Conservation (phyloP, 2,113 vertebrate genomes). For the Gnathonemus longibarbis region DNA sequence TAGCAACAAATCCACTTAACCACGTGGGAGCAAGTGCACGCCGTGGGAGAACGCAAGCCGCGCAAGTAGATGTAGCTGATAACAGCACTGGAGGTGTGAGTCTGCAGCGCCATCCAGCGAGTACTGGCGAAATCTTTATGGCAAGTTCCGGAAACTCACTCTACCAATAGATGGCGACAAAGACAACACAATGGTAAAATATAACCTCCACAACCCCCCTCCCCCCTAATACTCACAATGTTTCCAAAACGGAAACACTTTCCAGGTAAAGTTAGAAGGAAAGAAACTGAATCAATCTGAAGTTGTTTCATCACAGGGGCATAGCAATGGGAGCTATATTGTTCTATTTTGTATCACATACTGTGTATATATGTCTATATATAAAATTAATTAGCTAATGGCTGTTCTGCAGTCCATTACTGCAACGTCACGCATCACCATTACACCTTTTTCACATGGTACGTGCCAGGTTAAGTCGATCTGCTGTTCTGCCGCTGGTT, state of each 20-base stretch:
- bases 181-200: conserved; percentile 1
- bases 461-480: neutral
- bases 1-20: neutral
- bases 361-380: neutral
- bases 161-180: conserved; percentile 15
- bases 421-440: neutral
- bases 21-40: neutral
- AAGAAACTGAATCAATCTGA: neutral
- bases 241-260: neutral
- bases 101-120: neutral
- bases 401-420: neutral
- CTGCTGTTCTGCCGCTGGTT: neutral
- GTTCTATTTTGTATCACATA: neutral
- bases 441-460: neutral
- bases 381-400: neutral
- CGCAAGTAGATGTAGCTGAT: neutral
- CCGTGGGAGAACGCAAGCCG: neutral
- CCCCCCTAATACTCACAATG: neutral
- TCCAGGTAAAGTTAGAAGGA: neutral
- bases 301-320: neutral
- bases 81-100: neutral
- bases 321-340: neutral
- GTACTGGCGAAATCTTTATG: neutral
- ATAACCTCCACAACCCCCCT: neutral
- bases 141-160: neutral